phyloP scores from a whole-genome alignment of 2,113 vertebrate species.

The Illadopsis cleaveri region DNA sequence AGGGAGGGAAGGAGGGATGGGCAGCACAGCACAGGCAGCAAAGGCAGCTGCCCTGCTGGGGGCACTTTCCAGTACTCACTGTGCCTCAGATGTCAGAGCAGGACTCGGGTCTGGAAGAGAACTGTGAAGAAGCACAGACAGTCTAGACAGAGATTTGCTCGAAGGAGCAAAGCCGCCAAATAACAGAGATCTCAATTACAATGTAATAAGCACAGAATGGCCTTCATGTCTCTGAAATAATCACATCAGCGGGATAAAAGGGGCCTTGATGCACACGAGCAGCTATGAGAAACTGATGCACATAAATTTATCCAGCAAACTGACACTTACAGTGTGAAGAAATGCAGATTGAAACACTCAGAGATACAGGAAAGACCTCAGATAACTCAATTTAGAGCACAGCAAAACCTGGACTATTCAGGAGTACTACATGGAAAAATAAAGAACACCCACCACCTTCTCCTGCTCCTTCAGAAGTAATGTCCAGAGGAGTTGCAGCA shows the following conservation, averaged over 20 bases:
- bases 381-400: not conserved
- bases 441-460: conserved; percentile 28
- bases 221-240: conserved; percentile 13
- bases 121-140: not conserved
- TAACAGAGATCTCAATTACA: conserved; percentile 37
- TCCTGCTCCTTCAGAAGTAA: not conserved
- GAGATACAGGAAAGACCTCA: not conserved
- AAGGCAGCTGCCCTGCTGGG: not conserved
- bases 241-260: not conserved
- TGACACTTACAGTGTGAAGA: not conserved
- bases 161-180: not conserved
- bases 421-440: not conserved
- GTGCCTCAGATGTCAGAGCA: not conserved
- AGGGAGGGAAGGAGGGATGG: fast-evolving
- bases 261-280: not conserved
- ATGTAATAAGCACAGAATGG: not conserved
- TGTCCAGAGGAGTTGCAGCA: conserved; percentile 10
- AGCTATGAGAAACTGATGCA: not conserved
- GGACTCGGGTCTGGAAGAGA: not conserved
- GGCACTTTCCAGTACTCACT: not conserved
- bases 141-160: not conserved
- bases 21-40: not conserved
- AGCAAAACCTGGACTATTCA: not conserved
- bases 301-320: not conserved
- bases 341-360: not conserved